phyloP scores from a whole-genome alignment of 2,888 invertebrate genomes.

The Mythimna lalbum region DNA sequence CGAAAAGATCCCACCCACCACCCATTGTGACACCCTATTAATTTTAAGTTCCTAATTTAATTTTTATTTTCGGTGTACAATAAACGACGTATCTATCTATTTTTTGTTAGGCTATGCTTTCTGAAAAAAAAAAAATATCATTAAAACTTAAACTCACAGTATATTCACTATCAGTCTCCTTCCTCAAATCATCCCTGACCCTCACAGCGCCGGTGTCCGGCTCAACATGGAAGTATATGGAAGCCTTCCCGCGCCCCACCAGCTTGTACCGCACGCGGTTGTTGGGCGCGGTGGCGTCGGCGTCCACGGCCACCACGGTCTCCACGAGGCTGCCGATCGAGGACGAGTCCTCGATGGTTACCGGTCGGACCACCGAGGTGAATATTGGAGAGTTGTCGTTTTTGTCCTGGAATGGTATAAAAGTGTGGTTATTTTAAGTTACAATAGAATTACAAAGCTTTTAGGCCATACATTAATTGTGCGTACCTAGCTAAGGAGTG shows the following conservation, averaged over 20 bases:
- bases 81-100: no score
- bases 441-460: no score
- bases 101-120: no score
- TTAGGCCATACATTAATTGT: no score
- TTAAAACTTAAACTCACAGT: constrained; percentile 89
- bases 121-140: no score
- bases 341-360: constrained; percentile 95
- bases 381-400: constrained; percentile 97
- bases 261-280: constrained; percentile 95
- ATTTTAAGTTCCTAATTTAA: no score
- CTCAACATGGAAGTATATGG: constrained; percentile 97
- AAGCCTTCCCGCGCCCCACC: constrained; percentile 95
- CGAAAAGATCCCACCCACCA: no score
- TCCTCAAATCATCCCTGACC: constrained; percentile 95
- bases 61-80: no score
- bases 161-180: constrained; percentile 96
- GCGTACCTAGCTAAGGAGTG: no score
- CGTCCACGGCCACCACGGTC: constrained; percentile 95
- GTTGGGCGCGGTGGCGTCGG: constrained; percentile 96
- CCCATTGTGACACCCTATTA: no score
- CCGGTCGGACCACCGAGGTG: constrained; percentile 95
- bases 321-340: constrained; percentile 95
- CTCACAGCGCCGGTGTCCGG: constrained; percentile 95
- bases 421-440: no score
- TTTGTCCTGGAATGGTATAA: constrained; percentile 91